Evolutionary conservation across 64 coral and sea anemone genomes (phyloP).

Genomic region (Porites australiensis): DNA sequence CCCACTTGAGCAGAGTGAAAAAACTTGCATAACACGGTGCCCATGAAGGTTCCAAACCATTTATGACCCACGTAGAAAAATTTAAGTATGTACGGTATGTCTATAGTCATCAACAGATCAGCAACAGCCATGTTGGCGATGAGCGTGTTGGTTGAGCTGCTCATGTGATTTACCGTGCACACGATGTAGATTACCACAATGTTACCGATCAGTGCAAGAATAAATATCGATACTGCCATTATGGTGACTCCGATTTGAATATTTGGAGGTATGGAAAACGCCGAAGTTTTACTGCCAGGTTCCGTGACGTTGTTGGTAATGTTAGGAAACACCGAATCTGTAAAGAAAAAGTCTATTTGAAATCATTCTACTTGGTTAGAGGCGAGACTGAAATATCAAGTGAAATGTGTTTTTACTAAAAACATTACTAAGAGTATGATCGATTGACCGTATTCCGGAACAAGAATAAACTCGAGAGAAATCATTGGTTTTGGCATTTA

Average conservation of each 20-base stretch:
- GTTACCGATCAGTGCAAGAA: slow-evolving; percentile 46
- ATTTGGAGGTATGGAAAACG: neutral
- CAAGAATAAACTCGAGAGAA: too few species aligned
- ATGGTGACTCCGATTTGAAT: slow-evolving; percentile 59
- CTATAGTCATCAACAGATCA: slow-evolving; percentile 67
- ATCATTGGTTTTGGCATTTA: too few species aligned
- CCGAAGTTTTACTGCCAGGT: too few species aligned
- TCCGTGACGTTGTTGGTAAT: too few species aligned
- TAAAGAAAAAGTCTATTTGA: too few species aligned
- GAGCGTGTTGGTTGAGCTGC: slow-evolving; percentile 69
- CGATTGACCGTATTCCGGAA: too few species aligned
- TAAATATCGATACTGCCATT: slow-evolving; percentile 9
- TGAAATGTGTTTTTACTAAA: too few species aligned
- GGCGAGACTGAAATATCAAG: too few species aligned
- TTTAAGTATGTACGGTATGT: slow-evolving; percentile 77
- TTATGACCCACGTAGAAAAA: slow-evolving; percentile 33
- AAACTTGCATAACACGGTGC: slow-evolving; percentile 53
- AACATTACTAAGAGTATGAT: too few species aligned
- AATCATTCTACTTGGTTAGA: too few species aligned
- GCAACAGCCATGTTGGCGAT: slow-evolving; percentile 81
- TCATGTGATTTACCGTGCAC: slow-evolving; percentile 69
- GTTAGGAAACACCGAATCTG: too few species aligned
- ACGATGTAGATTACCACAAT: slow-evolving; percentile 49
- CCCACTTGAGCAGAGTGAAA: slow-evolving; percentile 63
- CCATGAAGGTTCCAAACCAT: slow-evolving; percentile 73